Evolutionary conservation across 2,113 vertebrate species (phyloP).

Genomic region (Cyanoliseus patagonus): DNA sequence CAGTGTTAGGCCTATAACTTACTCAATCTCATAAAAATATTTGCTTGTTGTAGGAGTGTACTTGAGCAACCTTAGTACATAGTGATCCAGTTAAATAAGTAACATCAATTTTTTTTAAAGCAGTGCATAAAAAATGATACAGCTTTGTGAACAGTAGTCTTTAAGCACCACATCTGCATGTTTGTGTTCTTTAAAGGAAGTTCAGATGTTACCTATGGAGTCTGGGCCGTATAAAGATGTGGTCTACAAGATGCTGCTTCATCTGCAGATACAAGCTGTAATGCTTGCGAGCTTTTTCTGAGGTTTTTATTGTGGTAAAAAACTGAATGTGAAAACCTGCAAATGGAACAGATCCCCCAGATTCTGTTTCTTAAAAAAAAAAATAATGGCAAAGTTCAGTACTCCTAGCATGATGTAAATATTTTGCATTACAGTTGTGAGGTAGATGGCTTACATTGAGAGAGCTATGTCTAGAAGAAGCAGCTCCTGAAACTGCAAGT

Average conservation of each 20-base stretch:
- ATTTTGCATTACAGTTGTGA: background rate
- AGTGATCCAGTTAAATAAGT: background rate
- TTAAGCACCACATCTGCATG: background rate
- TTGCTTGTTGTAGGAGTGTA: background rate
- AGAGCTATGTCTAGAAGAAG: background rate
- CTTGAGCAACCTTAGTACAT: background rate
- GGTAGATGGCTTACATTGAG: background rate
- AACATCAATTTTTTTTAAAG: background rate
- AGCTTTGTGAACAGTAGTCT: background rate
- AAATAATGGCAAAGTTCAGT: background rate
- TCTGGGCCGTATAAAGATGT: background rate
- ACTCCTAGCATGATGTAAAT: background rate
- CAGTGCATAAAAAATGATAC: background rate
- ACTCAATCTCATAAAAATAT: background rate
- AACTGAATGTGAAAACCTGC: background rate
- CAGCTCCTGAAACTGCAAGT: background rate
- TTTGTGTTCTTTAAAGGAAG: background rate
- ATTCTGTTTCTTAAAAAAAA: background rate
- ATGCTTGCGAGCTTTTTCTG: background rate
- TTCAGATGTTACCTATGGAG: rapidly evolving
- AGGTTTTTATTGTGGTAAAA: background rate
- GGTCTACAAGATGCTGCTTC: background rate
- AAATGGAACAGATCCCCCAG: background rate
- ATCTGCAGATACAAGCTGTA: background rate
- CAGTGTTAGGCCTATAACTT: background rate